phyloP scores from a whole-genome alignment of 2,888 invertebrate genomes.

The Campoplex capitator region DNA sequence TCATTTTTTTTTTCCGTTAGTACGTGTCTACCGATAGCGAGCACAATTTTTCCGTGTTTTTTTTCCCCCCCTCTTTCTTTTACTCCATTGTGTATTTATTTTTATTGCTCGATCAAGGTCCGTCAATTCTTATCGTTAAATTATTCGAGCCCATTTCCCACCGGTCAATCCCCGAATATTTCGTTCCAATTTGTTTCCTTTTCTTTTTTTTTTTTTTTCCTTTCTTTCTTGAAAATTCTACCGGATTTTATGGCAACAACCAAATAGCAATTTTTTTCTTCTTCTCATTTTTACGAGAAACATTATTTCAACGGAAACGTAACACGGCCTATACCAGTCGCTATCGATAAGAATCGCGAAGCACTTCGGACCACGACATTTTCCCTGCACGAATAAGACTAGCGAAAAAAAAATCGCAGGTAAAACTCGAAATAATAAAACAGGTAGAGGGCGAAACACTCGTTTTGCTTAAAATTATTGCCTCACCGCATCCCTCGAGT shows the following conservation, averaged over 20 bases:
- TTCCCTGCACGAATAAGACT: neutral
- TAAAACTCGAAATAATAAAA: neutral
- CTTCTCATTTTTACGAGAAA: neutral
- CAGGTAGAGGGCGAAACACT: too few species aligned
- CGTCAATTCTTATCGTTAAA: conserved; percentile 32
- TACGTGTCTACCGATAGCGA: conserved; percentile 36
- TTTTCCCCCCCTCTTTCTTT: too few species aligned
- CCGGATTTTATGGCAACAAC: neutral
- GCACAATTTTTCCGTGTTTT: neutral
- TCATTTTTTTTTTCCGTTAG: conserved; percentile 21
- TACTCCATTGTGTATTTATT: conserved; percentile 39
- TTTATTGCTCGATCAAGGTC: neutral
- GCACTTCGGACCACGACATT: neutral
- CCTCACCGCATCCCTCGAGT: neutral
- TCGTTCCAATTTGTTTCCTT: neutral
- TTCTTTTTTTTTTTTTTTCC: neutral
- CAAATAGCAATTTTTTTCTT: neutral
- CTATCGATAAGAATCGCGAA: neutral
- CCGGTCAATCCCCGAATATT: neutral
- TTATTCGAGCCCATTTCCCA: conserved; percentile 16
- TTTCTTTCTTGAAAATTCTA: neutral
- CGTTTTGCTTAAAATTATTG: neutral
- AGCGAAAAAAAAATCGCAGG: neutral
- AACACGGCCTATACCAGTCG: neutral
- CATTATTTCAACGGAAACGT: neutral